Percentiles rank a stretch among this genome's conserved stretches.
These are phyloP conservation scores for Lasioglossum zephyrum DNA, from an alignment of 2,888 invertebrate species.

Conservation along the genomic window DNA sequence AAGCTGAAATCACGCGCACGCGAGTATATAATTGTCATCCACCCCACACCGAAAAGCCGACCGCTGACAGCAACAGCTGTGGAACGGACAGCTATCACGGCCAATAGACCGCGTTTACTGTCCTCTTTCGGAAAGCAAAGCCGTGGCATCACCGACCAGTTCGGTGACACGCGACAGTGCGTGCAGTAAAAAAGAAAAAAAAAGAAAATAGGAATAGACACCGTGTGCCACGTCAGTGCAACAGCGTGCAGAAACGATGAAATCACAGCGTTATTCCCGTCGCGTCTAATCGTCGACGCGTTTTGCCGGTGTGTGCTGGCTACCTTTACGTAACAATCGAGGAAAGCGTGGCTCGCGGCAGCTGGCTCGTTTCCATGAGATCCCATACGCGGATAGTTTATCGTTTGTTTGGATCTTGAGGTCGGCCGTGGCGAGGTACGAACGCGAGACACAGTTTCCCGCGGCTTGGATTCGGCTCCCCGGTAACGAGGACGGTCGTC, in stretches of 20 bases:
- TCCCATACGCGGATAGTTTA: slow-evolving; percentile 5
- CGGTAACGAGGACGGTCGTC: slow-evolving; percentile 52
- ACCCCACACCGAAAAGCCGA: not conserved
- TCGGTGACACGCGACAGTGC: not conserved
- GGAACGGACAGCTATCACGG: not conserved
- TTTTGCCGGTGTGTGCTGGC: not conserved
- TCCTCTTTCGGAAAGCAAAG: not conserved
- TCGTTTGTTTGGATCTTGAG: slow-evolving; percentile 8
- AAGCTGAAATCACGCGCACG: not conserved
- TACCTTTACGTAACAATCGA: slow-evolving; percentile 42
- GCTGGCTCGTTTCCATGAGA: slow-evolving; percentile 20
- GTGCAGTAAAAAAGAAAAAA: not conserved
- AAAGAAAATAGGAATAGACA: not conserved
- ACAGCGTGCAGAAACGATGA: slow-evolving; percentile 20
- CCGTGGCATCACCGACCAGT: not conserved
- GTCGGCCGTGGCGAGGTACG: not conserved
- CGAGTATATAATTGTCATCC: not conserved
- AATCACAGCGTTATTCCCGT: slow-evolving; percentile 37
- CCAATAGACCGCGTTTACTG: not conserved
- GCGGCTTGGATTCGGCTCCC: slow-evolving; percentile 40
- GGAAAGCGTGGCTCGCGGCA: slow-evolving; percentile 26
- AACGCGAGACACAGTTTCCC: slow-evolving; percentile 32
- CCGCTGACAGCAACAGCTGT: not conserved
- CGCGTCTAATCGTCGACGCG: not conserved
- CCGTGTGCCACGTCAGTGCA: not conserved